These are phyloP conservation scores for Amblyteles armatorius DNA, from an alignment of 2,888 invertebrate species.

Conservation along the genomic window DNA sequence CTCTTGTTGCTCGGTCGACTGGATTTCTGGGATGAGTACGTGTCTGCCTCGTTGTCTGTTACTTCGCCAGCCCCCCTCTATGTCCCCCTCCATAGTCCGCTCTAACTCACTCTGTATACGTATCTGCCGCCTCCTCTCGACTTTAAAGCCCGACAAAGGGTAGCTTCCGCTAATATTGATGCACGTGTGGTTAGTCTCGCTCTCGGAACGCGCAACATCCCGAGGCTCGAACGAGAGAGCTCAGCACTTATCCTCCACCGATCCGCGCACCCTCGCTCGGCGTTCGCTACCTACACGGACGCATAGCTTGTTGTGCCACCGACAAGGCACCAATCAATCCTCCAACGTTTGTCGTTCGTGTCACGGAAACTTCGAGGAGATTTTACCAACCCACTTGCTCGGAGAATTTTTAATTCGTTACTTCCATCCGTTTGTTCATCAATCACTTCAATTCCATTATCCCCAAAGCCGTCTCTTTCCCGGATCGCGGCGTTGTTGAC, in stretches of 20 bases:
- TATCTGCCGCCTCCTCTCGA: slow-evolving; percentile 46
- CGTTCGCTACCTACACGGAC: slow-evolving; percentile 28
- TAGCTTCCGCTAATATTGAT: slow-evolving; percentile 69
- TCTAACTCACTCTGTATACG: slow-evolving; percentile 38
- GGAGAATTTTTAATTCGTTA: slow-evolving; percentile 19
- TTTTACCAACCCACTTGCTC: neutral
- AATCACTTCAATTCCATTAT: neutral
- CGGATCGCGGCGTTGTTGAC: neutral
- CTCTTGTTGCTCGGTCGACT: slow-evolving; percentile 33
- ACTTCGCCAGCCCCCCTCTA: slow-evolving; percentile 5
- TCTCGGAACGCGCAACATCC: slow-evolving; percentile 48
- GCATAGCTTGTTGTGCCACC: slow-evolving; percentile 17
- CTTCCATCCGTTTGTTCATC: neutral
- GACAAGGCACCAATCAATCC: slow-evolving; percentile 55
- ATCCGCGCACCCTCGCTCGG: slow-evolving; percentile 27
- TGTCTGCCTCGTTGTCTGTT: slow-evolving; percentile 34
- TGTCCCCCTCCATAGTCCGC: slow-evolving; percentile 17
- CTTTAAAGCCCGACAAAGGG: slow-evolving; percentile 68
- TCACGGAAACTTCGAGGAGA: neutral
- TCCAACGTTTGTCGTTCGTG: slow-evolving; percentile 35
- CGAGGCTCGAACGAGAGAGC: slow-evolving; percentile 42
- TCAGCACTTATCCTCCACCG: slow-evolving; percentile 46
- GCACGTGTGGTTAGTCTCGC: slow-evolving; percentile 66
- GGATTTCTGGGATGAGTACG: slow-evolving; percentile 42
- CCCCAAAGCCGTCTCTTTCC: neutral